Conservation (phyloP, 1,140 invertebrate genomes). For the Aphaenogaster rudis region DNA sequence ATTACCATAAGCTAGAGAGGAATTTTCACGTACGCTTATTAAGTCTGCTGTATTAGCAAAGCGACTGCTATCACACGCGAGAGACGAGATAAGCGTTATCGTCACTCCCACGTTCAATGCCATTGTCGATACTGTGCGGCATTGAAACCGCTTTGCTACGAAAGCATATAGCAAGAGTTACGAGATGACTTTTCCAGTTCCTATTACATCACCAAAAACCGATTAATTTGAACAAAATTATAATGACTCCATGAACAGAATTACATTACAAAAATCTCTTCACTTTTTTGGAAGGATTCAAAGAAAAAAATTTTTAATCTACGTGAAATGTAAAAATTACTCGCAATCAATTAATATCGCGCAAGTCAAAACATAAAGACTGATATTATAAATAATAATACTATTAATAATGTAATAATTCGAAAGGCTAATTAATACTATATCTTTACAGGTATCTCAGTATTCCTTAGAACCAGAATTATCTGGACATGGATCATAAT, state of each 20-base stretch:
- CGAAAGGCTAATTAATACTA: neutral
- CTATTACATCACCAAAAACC: neutral
- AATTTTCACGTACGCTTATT: conserved; percentile 70
- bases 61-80: conserved; percentile 54
- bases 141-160: conserved; percentile 4
- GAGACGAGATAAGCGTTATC: conserved; percentile 55
- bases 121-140: neutral
- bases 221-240: neutral
- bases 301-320: neutral
- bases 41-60: conserved; percentile 40
- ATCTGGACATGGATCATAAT: neutral
- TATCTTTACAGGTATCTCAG: neutral
- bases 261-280: neutral
- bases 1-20: conserved; percentile 64
- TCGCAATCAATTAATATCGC: neutral
- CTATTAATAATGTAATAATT: neutral
- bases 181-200: neutral
- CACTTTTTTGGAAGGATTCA: neutral
- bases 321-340: neutral
- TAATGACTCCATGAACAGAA: neutral
- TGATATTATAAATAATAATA: conserved; percentile 11
- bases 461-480: neutral
- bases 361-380: neutral
- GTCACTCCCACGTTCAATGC: conserved; percentile 20
- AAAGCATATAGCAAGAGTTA: conserved; percentile 5